These are phyloP conservation scores for Tachypleus tridentatus DNA, from an alignment of 1,140 invertebrate species.

Conservation along the genomic window DNA sequence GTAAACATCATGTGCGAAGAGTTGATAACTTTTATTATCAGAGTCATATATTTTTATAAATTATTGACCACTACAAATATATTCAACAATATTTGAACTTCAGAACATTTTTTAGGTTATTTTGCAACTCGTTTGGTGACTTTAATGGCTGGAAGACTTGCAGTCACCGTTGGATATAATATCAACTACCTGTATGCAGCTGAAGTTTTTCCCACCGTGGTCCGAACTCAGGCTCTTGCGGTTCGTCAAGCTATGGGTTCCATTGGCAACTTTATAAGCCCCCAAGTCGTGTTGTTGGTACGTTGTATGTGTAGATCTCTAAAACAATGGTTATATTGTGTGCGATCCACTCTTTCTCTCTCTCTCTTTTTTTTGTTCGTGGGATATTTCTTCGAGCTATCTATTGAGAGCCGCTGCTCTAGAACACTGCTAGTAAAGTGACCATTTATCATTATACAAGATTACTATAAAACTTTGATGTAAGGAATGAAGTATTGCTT, in stretches of 20 bases:
- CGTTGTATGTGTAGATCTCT: neutral
- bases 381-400: no score
- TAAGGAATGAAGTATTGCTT: neutral
- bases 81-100: no score
- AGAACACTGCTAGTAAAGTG: no score
- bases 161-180: slow-evolving; percentile 75
- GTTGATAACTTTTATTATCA: no score
- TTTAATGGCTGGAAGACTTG: slow-evolving; percentile 52
- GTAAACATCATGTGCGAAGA: no score
- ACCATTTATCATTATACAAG: no score
- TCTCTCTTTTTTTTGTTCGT: neutral
- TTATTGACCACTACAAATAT: no score
- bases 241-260: slow-evolving; percentile 75
- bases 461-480: neutral
- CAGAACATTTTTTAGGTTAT: no score
- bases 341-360: neutral
- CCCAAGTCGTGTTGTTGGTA: slow-evolving; percentile 65
- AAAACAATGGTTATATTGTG: neutral
- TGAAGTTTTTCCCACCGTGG: slow-evolving; percentile 70
- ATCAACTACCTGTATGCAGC: slow-evolving; percentile 78
- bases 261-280: slow-evolving; percentile 62
- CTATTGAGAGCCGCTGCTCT: no score
- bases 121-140: neutral
- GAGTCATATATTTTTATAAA: no score
- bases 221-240: slow-evolving; percentile 65